Conservation (phyloP, 2,797 vertebrate species). For the Melanogrammus aeglefinus region DNA sequence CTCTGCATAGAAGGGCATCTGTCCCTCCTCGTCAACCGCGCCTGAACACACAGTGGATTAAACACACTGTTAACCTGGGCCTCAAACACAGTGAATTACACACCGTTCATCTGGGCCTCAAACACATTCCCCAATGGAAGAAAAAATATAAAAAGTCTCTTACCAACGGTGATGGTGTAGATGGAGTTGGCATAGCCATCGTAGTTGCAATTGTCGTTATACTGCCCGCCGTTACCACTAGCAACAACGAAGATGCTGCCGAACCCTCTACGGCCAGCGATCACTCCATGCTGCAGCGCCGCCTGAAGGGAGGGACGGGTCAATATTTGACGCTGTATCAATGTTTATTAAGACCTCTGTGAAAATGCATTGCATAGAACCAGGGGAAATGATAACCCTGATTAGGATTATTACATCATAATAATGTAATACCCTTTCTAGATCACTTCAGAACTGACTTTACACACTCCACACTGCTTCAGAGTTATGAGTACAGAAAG, state of each 20-base stretch:
- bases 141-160: slow-evolving; percentile 10
- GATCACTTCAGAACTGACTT: too few species aligned
- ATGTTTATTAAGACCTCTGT: too few species aligned
- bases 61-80: too few species aligned
- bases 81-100: too few species aligned
- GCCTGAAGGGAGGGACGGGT: slow-evolving; percentile 68
- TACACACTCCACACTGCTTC: too few species aligned
- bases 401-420: too few species aligned
- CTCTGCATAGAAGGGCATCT: slow-evolving; percentile 92
- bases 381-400: too few species aligned
- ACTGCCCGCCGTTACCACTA: slow-evolving; percentile 93
- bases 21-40: slow-evolving; percentile 89
- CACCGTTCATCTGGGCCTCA: too few species aligned
- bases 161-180: slow-evolving; percentile 96
- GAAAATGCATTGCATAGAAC: too few species aligned
- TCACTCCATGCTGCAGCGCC: slow-evolving; percentile 92
- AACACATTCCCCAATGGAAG: background rate
- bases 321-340: background rate
- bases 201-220: slow-evolving; percentile 95
- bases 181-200: slow-evolving; percentile 98
- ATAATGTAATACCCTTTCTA: too few species aligned
- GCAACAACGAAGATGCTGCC: slow-evolving; percentile 98
- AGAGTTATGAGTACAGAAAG: too few species aligned
- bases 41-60: slow-evolving; percentile 65
- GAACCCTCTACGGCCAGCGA: slow-evolving; percentile 89